phyloP scores from a whole-genome alignment of 2,113 vertebrate species.

The Struthio camelus region DNA sequence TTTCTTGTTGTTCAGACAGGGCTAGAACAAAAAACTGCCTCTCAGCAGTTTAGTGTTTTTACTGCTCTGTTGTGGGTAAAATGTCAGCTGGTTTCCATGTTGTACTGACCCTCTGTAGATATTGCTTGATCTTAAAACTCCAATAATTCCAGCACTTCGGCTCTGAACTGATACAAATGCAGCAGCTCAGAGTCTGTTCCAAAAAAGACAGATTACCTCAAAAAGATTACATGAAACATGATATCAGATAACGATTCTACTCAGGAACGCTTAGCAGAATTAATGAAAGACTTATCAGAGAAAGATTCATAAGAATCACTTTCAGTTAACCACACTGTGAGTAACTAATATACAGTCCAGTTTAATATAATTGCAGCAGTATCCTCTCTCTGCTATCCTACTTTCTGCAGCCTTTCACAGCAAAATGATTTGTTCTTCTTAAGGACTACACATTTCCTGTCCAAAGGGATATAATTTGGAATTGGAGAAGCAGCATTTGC shows the following conservation, averaged over 20 bases:
- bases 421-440: background rate
- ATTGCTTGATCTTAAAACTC: background rate
- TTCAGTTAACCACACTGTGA: background rate
- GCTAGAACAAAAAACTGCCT: background rate
- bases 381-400: background rate
- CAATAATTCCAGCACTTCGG: too few relatives aligned
- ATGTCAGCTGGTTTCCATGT: background rate
- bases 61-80: background rate
- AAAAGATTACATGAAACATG: background rate
- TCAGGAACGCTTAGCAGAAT: background rate
- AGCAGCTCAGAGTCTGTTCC: too few relatives aligned
- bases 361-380: background rate
- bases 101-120: background rate
- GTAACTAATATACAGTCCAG: background rate
- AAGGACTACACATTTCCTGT: background rate
- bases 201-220: background rate
- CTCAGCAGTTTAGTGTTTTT: background rate
- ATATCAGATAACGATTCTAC: background rate
- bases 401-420: background rate
- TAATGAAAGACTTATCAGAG: background rate
- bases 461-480: background rate
- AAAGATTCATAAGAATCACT: background rate
- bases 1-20: background rate
- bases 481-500: background rate
- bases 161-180: too few relatives aligned